Evolutionary conservation across 2,797 vertebrate genomes (phyloP).

Genomic region (Pelodytes ibericus): DNA sequence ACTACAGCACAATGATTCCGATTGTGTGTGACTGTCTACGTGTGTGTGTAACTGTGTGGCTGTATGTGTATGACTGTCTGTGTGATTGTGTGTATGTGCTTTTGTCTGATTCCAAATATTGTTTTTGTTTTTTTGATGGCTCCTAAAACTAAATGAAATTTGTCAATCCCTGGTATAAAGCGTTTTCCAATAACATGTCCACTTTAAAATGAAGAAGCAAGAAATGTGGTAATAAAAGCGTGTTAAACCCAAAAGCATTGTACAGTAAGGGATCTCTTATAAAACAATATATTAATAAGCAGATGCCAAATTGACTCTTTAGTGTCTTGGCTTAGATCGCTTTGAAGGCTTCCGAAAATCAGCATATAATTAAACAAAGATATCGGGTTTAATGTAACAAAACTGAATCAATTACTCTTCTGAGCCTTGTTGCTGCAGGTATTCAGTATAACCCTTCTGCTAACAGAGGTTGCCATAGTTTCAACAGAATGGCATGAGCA

Average conservation of each 20-base stretch:
- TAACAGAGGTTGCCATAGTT: conserved; percentile 44
- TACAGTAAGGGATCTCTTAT: not conserved
- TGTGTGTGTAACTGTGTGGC: too few relatives aligned
- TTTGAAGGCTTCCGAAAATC: conserved; percentile 43
- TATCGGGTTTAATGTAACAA: conserved; percentile 41
- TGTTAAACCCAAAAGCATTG: not conserved
- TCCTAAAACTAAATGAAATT: too few relatives aligned
- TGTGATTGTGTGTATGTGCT: too few relatives aligned
- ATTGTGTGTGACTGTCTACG: too few relatives aligned
- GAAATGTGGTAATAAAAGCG: conserved; percentile 7
- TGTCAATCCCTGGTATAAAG: too few relatives aligned
- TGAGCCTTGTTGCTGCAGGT: conserved; percentile 27
- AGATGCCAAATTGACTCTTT: conserved; percentile 12
- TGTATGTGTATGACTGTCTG: too few relatives aligned
- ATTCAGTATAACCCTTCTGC: conserved; percentile 31
- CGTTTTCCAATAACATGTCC: too few relatives aligned
- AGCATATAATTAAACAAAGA: conserved; percentile 45
- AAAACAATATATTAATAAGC: conserved; percentile 13
- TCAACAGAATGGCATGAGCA: conserved; percentile 25
- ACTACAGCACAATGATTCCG: too few relatives aligned
- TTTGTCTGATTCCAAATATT: too few relatives aligned
- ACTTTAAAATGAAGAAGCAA: too few relatives aligned
- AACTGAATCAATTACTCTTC: conserved; percentile 32
- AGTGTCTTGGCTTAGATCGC: conserved; percentile 1
- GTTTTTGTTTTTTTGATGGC: too few relatives aligned